Conservation (phyloP, 2,113 vertebrate species). For the Albula goreensis region DNA sequence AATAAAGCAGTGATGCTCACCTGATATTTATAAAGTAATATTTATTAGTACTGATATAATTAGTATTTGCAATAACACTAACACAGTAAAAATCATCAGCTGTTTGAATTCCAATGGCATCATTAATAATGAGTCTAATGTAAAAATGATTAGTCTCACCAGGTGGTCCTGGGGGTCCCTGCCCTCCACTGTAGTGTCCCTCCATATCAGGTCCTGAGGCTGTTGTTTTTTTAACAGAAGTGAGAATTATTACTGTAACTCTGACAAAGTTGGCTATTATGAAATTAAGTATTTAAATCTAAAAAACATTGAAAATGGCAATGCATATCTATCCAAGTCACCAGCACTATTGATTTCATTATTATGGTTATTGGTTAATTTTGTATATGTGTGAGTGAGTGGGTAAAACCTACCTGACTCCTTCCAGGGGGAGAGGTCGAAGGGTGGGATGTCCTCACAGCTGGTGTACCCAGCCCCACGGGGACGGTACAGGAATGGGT, state of each 20-base stretch:
- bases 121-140: background rate
- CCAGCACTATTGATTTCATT: too few relatives aligned
- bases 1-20: too few relatives aligned
- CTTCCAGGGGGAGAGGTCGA: slow-evolving; percentile 62
- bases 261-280: too few relatives aligned
- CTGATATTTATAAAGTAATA: too few relatives aligned
- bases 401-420: slow-evolving; percentile 41
- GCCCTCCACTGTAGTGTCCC: background rate
- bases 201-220: too few relatives aligned
- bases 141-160: slow-evolving; percentile 16
- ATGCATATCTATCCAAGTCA: too few relatives aligned
- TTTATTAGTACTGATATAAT: background rate
- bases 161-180: slow-evolving; percentile 25
- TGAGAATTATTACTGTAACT: too few relatives aligned
- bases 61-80: background rate
- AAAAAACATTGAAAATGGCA: too few relatives aligned
- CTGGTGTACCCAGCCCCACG: background rate
- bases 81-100: background rate
- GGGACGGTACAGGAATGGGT: slow-evolving; percentile 46
- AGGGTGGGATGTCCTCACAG: slow-evolving; percentile 37
- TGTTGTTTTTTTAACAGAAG: too few relatives aligned
- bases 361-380: background rate
- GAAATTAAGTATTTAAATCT: too few relatives aligned
- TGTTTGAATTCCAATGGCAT: background rate
- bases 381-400: background rate